Evolutionary conservation across 2,888 invertebrate genomes (phyloP).

Genomic region (Drosophila anceps): DNA sequence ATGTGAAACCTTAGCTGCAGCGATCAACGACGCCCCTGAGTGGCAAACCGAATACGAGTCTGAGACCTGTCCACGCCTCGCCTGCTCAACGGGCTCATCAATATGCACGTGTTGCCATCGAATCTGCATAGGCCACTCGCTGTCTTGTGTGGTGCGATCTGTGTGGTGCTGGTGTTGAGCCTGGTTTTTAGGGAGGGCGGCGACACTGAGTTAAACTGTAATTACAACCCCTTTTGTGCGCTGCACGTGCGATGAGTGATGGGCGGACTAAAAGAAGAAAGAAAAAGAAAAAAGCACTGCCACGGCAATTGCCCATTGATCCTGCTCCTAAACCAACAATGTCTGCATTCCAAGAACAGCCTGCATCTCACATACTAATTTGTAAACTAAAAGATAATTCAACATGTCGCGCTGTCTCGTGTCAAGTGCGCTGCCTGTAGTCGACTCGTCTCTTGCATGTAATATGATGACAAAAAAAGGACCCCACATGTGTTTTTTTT

Average conservation of each 20-base stretch:
- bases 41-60: conserved; percentile 40
- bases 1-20: conserved; percentile 49
- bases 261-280: conserved; percentile 32
- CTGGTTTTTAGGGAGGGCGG: conserved; percentile 60
- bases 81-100: conserved; percentile 43
- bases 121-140: conserved; percentile 63
- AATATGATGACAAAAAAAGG: conserved; percentile 69
- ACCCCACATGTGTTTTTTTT: conserved; percentile 68
- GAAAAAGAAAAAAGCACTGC: not conserved
- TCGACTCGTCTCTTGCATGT: conserved; percentile 40
- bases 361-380: conserved; percentile 69
- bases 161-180: conserved; percentile 25
- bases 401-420: conserved; percentile 70
- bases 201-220: conserved; percentile 66
- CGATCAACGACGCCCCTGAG: conserved; percentile 60
- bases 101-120: conserved; percentile 67
- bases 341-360: conserved; percentile 56
- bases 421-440: conserved; percentile 59
- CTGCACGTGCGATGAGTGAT: conserved; percentile 74
- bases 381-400: conserved; percentile 71
- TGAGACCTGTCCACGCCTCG: conserved; percentile 68
- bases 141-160: conserved; percentile 27
- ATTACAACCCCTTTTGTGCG: conserved; percentile 73
- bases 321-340: conserved; percentile 70
- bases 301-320: conserved; percentile 42